Base-by-base conservation (phyloP, 23 tunicate species). In the Phallusia fumigata region DNA sequence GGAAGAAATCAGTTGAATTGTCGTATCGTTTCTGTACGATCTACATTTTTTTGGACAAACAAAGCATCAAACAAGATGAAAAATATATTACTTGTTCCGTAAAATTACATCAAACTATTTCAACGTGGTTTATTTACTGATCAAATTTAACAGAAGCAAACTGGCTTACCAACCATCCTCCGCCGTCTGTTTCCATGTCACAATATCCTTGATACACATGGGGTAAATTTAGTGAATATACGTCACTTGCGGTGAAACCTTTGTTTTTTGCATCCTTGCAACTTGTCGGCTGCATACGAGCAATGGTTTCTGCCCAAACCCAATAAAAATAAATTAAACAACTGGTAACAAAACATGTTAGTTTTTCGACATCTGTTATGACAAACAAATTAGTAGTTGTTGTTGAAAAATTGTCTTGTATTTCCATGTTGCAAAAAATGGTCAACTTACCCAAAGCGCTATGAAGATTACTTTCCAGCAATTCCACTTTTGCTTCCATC, bases 1-100 rank as follows among this genome's bases (percentile, higher is more conserved):
- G 77, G 18, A 52, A 65, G 52, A 84, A 84, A 84, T 84, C 73
- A 34, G 77, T 80, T 8, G 88, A 77, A n/a, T 83, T 83, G 73
- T 84, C 88, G 22, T 40, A 36, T 33, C 88, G 82, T 28, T 78
- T 78, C 77, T 84, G 88, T 31, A 84, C 30, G 5, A 84, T 49
- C 88, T 84, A 65, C 8, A 58, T 13, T 13, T 18, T 13, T n/a
- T n/a, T n/a, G n/a, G n/a, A n/a, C n/a, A n/a, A n/a, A n/a, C n/a
- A n/a, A n/a, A n/a, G n/a, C n/a, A n/a, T n/a, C 18, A 75, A 83
- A 18, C 18, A 51, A 51, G 58, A 51, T 51, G 15, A 18, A 51
- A 51, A 13, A 13, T 18, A 58, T 58, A 1, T 1, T 58, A 58
- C 16, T 24, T 22, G 69, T 58, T 3, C 10, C 47, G 10, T 10